A percentile compares a stretch with the other conserved stretches of the same genome.
Conservation (phyloP, 1,140 invertebrate species). For the Globodera rostochiensis region DNA sequence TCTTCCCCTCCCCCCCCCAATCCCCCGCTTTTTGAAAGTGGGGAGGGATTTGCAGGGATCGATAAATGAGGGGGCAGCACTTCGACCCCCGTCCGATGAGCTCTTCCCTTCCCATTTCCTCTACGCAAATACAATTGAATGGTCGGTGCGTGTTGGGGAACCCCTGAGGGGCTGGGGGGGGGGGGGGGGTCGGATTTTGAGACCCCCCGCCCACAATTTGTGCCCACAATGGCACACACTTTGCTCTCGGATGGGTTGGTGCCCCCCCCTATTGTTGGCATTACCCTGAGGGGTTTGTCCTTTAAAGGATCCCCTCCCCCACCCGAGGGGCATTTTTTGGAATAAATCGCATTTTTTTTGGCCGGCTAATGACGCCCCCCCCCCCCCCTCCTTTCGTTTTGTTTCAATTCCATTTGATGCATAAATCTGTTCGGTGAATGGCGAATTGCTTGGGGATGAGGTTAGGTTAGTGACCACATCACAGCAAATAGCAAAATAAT, state of each 20-base stretch:
- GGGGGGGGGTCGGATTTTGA: not conserved
- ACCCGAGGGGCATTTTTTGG: too few relatives aligned
- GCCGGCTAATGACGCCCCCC: too few relatives aligned
- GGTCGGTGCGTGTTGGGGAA: not conserved
- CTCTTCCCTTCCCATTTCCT: not conserved
- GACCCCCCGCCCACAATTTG: not conserved
- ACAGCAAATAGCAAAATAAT: too few relatives aligned
- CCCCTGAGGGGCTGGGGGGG: too few relatives aligned
- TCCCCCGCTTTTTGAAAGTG: not conserved
- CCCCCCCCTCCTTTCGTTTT: too few relatives aligned
- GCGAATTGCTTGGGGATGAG: too few relatives aligned
- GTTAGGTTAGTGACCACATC: too few relatives aligned
- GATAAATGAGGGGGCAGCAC: conserved; percentile 4
- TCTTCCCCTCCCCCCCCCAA: not conserved
- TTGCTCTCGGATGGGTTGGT: not conserved
- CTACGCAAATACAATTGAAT: conserved; percentile 2
- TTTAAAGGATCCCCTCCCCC: not conserved
- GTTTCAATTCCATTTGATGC: too few relatives aligned
- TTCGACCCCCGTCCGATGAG: not conserved
- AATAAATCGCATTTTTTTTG: too few relatives aligned
- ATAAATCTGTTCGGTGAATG: too few relatives aligned
- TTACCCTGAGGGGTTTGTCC: not conserved
- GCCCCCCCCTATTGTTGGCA: not conserved
- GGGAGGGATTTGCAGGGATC: conserved; percentile 1
- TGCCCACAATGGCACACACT: not conserved